Base-by-base conservation (phyloP, 2,888 invertebrate genomes). In the Ecliptopera silaceata region DNA sequence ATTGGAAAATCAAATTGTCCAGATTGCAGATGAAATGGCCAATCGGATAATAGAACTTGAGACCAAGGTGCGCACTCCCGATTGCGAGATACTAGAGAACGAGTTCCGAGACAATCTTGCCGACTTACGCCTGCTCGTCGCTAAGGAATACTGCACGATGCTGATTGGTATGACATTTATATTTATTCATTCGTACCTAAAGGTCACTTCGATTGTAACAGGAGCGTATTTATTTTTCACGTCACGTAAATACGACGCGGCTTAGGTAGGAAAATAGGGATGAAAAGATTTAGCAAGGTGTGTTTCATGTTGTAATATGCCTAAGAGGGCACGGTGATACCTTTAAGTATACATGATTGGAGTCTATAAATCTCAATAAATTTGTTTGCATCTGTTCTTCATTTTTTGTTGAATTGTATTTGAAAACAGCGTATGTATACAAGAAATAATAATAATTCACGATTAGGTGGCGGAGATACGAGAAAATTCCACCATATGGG, bases 401-500 rank as follows among this genome's bases (percentile, higher is more conserved):
- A 44, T 29, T 45, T n/a, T 32, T 32, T 31, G 31, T 32, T 3
- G 32, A 8, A 45, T 18, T 42, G 26, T 26, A 42, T 42, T 12
- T 20, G 18, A 26, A 13, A 34, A 32, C 22, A n/a, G n/a, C 10
- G 31, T 17, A 36, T 13, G 42, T 15, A 39, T 15, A 29, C 47
- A 48, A 41, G n/a, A 3, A 53, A 49, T 50, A 59, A 46, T 45
- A 46, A 31, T 56, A 56, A 57, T 57, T 56, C 11, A 42, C 56
- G 38, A 32, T 49, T 56, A 91, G 91, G 91, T 62, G 87, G 91
- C 12, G 86, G 78, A 12, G 93, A 93, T 62, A 88, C 86, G 3
- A 84, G 75, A 63, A 88, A 83, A 56, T 94, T 91, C 69, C 94
- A 94, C 74, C 94, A 94, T 65, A 92, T 94, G 92, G 91, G 90